Base-by-base conservation (phyloP, 2,797 vertebrate genomes). In the Liparis tanakae region DNA sequence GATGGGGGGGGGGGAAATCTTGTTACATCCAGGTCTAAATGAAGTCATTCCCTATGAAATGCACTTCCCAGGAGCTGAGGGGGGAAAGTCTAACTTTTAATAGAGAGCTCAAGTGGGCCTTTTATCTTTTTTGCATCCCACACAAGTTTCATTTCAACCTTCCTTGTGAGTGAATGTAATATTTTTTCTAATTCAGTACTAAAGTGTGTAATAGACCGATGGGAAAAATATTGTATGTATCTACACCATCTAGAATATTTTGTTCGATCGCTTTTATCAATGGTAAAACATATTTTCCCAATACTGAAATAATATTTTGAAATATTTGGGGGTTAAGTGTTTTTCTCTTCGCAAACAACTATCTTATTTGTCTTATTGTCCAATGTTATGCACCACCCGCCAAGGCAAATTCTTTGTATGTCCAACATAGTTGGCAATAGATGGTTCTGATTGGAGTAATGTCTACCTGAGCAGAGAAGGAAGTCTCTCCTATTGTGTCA, bases 91-190 rank as follows among this genome's bases (percentile, higher is more conserved):
- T 25, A 7, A 48, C 46, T n/a, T 18, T n/a, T 46, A 1, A 7
- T 17, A 3, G 17, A 13, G 36, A 67, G 18, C 22, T 18, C 1
- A 1, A 39, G 53, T 48, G 2, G 10, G 25, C 22, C 51, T 51
- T 76, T 75, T n/a, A 55, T 59, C 60, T 59, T 58, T 22, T 34
- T 69, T 36, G 1, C 39, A 10, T 4, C 41, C 25, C 6, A n/a
- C 30, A 39, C 18, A 51, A 6, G 25, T 69, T 70, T 51, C 22
- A 51, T 65, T 48, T 54, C 51, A 44, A 9, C 1, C 17, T 54
- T 43, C 37, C 44, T n/a, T 66, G 33, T 34, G 18, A 67, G 56
- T 57, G 15, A 65, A 70, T n/a, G n/a, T n/a, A n/a, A n/a, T n/a
- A n/a, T n/a, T 18, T 50, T 2, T 20, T 25, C 6, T 53, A 53